Base-by-base conservation (phyloP, 2,797 vertebrate species). In the Peromyscus aztecus region DNA sequence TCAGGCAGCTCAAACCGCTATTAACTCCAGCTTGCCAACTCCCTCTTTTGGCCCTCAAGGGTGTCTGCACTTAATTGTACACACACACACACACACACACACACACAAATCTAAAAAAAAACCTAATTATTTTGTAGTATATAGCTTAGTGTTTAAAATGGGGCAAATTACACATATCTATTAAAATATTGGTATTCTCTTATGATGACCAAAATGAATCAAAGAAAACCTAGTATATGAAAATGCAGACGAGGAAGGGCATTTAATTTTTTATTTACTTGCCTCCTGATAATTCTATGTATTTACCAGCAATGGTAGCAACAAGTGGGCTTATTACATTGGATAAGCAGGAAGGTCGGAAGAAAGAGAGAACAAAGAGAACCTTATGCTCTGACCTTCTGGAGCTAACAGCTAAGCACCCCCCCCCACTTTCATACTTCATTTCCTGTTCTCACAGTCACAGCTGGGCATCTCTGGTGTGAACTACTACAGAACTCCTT, bases 121-220 rank as follows among this genome's bases (percentile, higher is more conserved):
- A 23, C 7, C 37, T 37, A 80, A 43, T 61, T 40, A 87, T 89
- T 86, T 88, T n/a, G 59, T 46, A 76, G 76, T 71, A 27, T 65
- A 5, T 27, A 76, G 31, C 34, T 91, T 89, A 24, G 52, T 91
- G 43, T 91, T 82, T 94, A 23, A 91, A 96, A 88, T 63, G 67
- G 34, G 21, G 29, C 2, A 84, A 89, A 52, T 92, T 80, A 91
- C 0, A 94, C 6, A 76, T 4, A 78, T 76, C 21, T 14, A 55
- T 46, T 94, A 96, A 88, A 88, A 81, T 34, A 43, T 34, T 82
- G 89, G 24, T 85, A 5, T 71, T 88, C 43, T 93, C 77, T 23
- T 19, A 76, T 43, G 4, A 81, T 85, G 90, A 82, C 24, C 57
- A 80, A 89, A 29, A 75, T 78, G 93, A 59, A 55, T 23, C 82